A percentile compares a stretch with the other conserved stretches of the same genome.
These are phyloP conservation scores for Drosophila pullipes DNA, from an alignment of 2,888 invertebrate genomes.

Conservation along the genomic window DNA sequence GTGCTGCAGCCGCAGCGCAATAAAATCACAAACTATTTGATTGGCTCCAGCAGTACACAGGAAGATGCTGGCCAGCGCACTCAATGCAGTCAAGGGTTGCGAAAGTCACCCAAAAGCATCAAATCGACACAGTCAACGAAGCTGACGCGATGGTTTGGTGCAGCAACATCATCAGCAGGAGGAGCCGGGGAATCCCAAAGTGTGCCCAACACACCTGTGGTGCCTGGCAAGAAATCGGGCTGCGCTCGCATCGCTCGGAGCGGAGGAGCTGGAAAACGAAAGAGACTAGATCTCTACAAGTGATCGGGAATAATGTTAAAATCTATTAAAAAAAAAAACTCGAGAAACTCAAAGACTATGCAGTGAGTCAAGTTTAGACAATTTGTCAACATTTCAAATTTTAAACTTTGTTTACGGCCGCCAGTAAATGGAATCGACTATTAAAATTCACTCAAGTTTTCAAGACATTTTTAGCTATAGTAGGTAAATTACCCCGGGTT, in stretches of 20 bases:
- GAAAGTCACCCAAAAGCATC: constrained; percentile 80
- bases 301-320: constrained; percentile 27
- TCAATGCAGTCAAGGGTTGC: constrained; percentile 44
- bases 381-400: constrained; percentile 23
- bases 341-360: constrained; percentile 61
- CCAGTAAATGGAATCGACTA: not conserved
- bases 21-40: constrained; percentile 84
- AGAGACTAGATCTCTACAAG: constrained; percentile 63
- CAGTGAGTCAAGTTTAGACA: constrained; percentile 37
- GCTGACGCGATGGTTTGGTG: constrained; percentile 82
- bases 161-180: constrained; percentile 24
- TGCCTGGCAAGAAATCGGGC: constrained; percentile 38
- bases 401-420: not conserved
- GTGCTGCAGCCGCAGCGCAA: constrained; percentile 68
- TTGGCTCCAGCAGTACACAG: constrained; percentile 56
- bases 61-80: constrained; percentile 46
- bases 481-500: not conserved
- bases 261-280: constrained; percentile 56
- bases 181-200: constrained; percentile 52
- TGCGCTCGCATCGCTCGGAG: constrained; percentile 55
- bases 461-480: not conserved
- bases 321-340: constrained; percentile 54
- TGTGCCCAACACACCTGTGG: constrained; percentile 59
- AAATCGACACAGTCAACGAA: constrained; percentile 80
- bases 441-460: not conserved